Evolutionary conservation across 2,797 vertebrate genomes (phyloP).

Genomic region (Cyclopterus lumpus): DNA sequence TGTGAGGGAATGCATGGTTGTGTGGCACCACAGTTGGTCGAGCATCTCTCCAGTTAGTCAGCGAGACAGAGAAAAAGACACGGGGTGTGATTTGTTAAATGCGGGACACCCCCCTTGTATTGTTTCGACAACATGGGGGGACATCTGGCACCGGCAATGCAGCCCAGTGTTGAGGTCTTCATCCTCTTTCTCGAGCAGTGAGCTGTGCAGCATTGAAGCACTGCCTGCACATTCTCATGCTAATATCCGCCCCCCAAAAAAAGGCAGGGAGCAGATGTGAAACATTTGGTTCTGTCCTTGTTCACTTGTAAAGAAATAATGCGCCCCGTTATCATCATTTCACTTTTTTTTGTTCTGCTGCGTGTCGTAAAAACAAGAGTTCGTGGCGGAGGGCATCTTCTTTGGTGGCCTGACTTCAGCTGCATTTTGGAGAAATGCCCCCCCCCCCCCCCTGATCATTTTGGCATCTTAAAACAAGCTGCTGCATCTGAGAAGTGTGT

Average conservation of each 20-base stretch:
- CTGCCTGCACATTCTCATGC: constrained; percentile 91
- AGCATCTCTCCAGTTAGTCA: constrained; percentile 52
- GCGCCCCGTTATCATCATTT: constrained; percentile 84
- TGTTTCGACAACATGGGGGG: constrained; percentile 81
- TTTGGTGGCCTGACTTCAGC: constrained; percentile 84
- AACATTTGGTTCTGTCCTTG: constrained; percentile 94
- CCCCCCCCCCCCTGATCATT: neutral
- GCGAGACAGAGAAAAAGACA: constrained; percentile 63
- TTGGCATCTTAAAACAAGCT: neutral
- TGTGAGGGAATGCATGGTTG: constrained; percentile 63
- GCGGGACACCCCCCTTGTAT: constrained; percentile 66
- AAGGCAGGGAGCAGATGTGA: constrained; percentile 93
- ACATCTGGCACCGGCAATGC: constrained; percentile 88
- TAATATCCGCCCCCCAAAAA: constrained; percentile 89
- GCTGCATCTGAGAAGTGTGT: neutral
- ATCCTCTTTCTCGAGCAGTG: constrained; percentile 84
- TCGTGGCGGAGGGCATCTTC: constrained; percentile 77
- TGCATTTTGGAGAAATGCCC: constrained; percentile 32
- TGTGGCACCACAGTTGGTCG: constrained; percentile 42
- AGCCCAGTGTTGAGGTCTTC: constrained; percentile 76
- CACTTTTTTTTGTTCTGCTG: constrained; percentile 68
- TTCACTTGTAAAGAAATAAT: constrained; percentile 95
- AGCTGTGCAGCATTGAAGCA: constrained; percentile 89
- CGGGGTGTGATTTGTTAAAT: constrained; percentile 86
- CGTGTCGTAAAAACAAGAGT: constrained; percentile 71